Base-by-base conservation (phyloP, 2,888 invertebrate genomes). In the Pyrrhosoma nymphula region DNA sequence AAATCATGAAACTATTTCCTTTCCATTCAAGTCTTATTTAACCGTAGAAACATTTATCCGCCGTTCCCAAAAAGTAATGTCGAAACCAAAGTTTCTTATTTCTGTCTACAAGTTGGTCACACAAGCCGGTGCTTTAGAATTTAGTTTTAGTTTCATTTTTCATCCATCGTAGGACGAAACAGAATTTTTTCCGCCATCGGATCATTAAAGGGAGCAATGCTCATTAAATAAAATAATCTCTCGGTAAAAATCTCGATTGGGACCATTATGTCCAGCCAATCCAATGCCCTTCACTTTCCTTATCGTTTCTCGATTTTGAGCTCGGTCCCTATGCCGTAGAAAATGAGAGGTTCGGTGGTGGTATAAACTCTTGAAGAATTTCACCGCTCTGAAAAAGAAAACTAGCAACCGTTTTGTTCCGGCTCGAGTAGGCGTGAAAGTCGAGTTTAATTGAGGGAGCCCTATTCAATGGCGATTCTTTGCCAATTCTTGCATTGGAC, bases 301-400 rank as follows among this genome's bases (percentile, higher is more conserved):
- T 35, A 82, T 82, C 82, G 35, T 82, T 75, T 82, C 35, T n/a
- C 82, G 82, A 82, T 82, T 82, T 82, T 82, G 82, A 82, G 14
- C 82, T 35, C 82, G 35, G 30, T 35, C 82, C 82, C 82, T 16
- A 12, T 26, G 23, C 82, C 30, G 16, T 0, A 14, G 82, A 35
- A 35, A 82, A 12, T 82, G 82, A 82, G 6, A 82, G 82, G 3
- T 35, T 18, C 35, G 82, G 30, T 14, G 35, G 82, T 14, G 14
- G 16, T 16, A 1, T 60, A 60, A 35, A 35, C 30, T 82, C 82
- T 82, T 82, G 82, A 82, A 35, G 82, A 82, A 35, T 82, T 82
- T 82, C 82, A 4, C 35, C 82, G 82, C 82, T 82, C 82, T 60
- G 60, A 60, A 60, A 60, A 0, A 35, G 69, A 82, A 35, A 35